phyloP scores from a whole-genome alignment of 2,888 invertebrate species.

The Unio pictorum region DNA sequence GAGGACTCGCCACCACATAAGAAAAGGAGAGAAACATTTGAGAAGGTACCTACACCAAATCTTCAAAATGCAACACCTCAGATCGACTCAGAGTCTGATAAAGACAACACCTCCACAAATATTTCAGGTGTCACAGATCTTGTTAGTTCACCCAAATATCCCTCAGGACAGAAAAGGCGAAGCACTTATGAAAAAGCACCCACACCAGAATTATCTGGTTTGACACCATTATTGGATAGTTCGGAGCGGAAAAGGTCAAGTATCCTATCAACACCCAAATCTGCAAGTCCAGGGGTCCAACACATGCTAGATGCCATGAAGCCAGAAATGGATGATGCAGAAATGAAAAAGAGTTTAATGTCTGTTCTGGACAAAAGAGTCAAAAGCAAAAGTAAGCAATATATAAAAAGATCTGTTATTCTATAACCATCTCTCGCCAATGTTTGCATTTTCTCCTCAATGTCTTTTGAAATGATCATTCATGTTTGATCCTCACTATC shows the following conservation, averaged over 20 bases:
- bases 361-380: constrained; percentile 56
- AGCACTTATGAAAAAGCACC: constrained; percentile 50
- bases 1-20: too few species aligned
- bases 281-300: constrained; percentile 40
- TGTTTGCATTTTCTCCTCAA: too few species aligned
- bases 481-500: too few species aligned
- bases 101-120: background rate
- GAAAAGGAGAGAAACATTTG: too few species aligned
- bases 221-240: constrained; percentile 4
- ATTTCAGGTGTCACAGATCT: constrained; percentile 10
- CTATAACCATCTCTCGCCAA: too few species aligned
- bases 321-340: constrained; percentile 44
- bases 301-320: constrained; percentile 54
- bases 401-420: background rate
- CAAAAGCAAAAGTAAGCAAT: constrained; percentile 32
- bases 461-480: too few species aligned
- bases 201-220: constrained; percentile 22
- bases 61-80: constrained; percentile 5
- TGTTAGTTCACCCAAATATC: constrained; percentile 1
- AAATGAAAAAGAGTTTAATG: constrained; percentile 52
- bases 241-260: constrained; percentile 4
- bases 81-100: constrained; percentile 8
- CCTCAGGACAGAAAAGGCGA: constrained; percentile 29
- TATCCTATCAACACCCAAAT: background rate
- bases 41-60: background rate